phyloP scores from a whole-genome alignment of 2,888 invertebrate species.

The Habrosyne pyritoides region DNA sequence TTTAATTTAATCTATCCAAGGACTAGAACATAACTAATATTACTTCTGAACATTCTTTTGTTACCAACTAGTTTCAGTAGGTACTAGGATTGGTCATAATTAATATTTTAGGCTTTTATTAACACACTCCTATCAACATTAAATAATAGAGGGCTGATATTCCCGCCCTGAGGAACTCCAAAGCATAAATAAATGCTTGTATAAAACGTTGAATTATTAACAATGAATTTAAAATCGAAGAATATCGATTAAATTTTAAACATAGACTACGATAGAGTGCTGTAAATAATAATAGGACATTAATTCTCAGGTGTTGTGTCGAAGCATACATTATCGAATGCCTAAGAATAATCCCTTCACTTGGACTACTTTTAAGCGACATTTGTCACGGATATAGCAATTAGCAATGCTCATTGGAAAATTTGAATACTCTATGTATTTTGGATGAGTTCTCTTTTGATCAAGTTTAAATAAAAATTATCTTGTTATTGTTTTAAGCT shows the following conservation, averaged over 20 bases:
- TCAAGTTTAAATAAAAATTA: too few relatives aligned
- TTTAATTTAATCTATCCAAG: too few relatives aligned
- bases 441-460: background rate
- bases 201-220: background rate
- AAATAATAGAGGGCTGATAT: background rate
- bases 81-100: too few relatives aligned
- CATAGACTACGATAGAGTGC: background rate
- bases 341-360: slow-evolving; percentile 8
- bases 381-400: slow-evolving; percentile 2
- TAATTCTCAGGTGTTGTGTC: slow-evolving; percentile 4
- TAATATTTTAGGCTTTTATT: too few relatives aligned
- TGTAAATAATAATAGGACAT: background rate
- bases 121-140: background rate
- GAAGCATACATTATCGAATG: slow-evolving; percentile 4
- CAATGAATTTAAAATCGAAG: background rate
- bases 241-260: background rate
- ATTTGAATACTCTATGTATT: background rate
- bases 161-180: background rate
- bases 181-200: background rate
- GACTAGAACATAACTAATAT: too few relatives aligned
- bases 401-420: background rate
- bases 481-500: too few relatives aligned
- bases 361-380: background rate
- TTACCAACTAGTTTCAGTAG: too few relatives aligned
- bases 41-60: too few relatives aligned